Evolutionary conservation across 2,113 vertebrate genomes (phyloP), one percentile per base, ranked within the genome.

Genomic region (Junco hyemalis): DNA sequence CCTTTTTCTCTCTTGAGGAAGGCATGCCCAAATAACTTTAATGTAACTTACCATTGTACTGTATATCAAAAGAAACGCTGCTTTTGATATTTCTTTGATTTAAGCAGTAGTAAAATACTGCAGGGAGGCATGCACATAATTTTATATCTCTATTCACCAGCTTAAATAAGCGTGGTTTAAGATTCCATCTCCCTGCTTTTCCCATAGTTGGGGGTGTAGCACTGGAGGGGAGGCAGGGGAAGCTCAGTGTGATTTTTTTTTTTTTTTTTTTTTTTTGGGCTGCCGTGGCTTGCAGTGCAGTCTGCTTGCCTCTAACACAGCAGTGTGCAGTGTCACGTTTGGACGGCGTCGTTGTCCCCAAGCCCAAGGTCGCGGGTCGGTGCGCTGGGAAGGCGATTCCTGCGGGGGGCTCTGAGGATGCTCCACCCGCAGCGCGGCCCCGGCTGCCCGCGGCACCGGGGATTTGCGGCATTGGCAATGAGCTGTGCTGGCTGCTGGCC

Each of bases 401-500:
- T 35, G 48, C 57, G 26, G 6, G 11, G 81, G 95, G 95, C 88
- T 80, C 56, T 66, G 91, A 24, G 72, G 44, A 68, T 77, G 87
- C 92, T 98, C 96, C 97, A 97, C 96, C 96, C 94, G 96, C 97
- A 97, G 96, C 68, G 95, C 50, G 92, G 85, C 54, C 91, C 90
- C 96, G 97, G 86, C 96, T 50, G 48, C 48, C 64, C 94, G 82
- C 95, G 93, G 40, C 40, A 15, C 97, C 83, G 95, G 96, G 90
- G 92, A 95, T 97, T 97, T 98, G 97, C 97, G 92, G 97, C 96
- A 95, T 94, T 83, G 95, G 96, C 98, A 97, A 83, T 96, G 96
- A 97, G 98, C 98, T 97, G 97, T 96, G 91, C 94, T 86, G 97
- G 95, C 91, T 80, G 96, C 97, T 99, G 98, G 97, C 97, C 91